Percentiles rank a stretch among this genome's conserved stretches.
Conservation (phyloP, 2,888 invertebrate species). For the Drosophila percnosoma region DNA sequence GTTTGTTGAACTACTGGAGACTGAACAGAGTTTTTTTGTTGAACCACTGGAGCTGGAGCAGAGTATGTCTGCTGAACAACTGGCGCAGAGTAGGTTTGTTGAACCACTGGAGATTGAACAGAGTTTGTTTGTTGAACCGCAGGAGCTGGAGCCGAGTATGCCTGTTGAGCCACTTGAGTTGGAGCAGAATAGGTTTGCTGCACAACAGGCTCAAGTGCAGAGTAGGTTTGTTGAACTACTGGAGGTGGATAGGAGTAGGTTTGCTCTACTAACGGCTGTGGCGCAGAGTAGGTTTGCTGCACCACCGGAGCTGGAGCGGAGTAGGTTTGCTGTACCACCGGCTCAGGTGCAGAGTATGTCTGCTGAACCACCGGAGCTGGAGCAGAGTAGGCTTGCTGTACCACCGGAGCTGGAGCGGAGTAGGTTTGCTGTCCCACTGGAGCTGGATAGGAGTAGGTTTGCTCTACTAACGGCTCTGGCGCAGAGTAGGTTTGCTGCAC, state of each 20-base stretch:
- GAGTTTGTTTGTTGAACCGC: not conserved
- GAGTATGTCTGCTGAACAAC: not conserved
- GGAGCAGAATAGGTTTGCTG: not conserved
- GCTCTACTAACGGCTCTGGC: not conserved
- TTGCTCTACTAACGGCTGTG: no score
- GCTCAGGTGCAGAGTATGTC: not conserved
- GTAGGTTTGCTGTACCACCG: not conserved
- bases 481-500: slow-evolving; percentile 2
- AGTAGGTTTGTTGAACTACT: not conserved
- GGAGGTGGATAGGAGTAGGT: not conserved
- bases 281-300: not conserved
- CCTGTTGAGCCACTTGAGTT: not conserved
- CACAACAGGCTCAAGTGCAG: not conserved
- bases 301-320: not conserved
- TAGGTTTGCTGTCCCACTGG: not conserved
- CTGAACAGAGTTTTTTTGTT: not conserved
- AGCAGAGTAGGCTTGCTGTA: not conserved
- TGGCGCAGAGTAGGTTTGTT: not conserved
- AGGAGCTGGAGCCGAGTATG: not conserved
- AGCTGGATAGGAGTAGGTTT: not conserved
- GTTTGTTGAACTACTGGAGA: not conserved
- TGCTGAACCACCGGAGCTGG: not conserved
- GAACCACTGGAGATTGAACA: not conserved
- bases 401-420: not conserved
- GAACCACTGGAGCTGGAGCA: not conserved